Percentiles rank a stretch among this genome's conserved stretches.
Conservation (phyloP, 2,888 invertebrate species). For the Chydorus sphaericus region DNA sequence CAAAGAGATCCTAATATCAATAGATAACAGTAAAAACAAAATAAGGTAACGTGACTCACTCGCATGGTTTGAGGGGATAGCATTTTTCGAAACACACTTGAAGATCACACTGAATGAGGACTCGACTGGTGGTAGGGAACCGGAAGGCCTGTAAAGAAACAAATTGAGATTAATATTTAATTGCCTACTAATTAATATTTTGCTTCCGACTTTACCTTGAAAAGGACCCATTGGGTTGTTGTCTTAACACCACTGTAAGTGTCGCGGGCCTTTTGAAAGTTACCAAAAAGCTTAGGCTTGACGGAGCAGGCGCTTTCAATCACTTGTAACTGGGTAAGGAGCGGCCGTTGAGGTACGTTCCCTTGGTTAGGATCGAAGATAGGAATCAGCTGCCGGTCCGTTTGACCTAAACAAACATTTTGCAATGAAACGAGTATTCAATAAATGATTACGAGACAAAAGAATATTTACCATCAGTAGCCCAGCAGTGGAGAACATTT, state of each 20-base stretch:
- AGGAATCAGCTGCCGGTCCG: background rate
- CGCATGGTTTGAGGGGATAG: slow-evolving; percentile 17
- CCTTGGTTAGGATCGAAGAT: slow-evolving; percentile 5
- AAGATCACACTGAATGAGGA: slow-evolving; percentile 21
- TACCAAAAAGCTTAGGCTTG: slow-evolving; percentile 20
- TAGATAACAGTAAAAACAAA: background rate
- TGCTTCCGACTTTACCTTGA: slow-evolving; percentile 15
- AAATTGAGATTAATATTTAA: background rate
- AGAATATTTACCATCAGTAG: slow-evolving; percentile 19
- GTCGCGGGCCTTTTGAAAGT: slow-evolving; percentile 19
- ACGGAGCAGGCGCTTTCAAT: slow-evolving; percentile 20
- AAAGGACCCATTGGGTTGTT: slow-evolving; percentile 17
- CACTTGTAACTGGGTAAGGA: slow-evolving; percentile 15
- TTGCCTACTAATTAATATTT: background rate
- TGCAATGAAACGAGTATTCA: too few relatives aligned
- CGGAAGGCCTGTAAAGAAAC: slow-evolving; percentile 18
- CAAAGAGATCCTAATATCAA: too few relatives aligned
- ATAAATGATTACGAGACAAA: too few relatives aligned
- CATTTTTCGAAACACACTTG: slow-evolving; percentile 21
- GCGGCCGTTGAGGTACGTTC: background rate
- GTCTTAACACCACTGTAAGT: slow-evolving; percentile 13
- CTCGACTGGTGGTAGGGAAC: slow-evolving; percentile 21
- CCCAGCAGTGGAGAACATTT: slow-evolving; percentile 21
- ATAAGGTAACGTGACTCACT: slow-evolving; percentile 10
- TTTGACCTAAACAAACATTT: background rate